phyloP scores from a whole-genome alignment of 2,888 invertebrate genomes.

The Diachrysia chrysitis region DNA sequence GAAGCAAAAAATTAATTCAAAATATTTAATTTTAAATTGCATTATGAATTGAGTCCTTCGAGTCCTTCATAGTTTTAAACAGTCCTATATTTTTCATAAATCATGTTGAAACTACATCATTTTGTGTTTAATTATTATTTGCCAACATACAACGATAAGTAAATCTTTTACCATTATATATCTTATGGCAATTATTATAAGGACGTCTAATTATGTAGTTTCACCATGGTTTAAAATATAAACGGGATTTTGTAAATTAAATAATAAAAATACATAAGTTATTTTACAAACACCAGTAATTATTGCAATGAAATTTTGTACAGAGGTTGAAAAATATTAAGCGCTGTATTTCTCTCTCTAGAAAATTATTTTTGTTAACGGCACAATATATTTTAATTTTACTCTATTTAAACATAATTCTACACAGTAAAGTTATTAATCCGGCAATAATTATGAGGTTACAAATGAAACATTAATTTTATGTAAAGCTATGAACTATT shows the following conservation, averaged over 20 bases:
- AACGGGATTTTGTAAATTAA: slow-evolving; percentile 13
- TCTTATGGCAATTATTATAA: no score
- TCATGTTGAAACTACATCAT: not conserved
- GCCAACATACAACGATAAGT: not conserved
- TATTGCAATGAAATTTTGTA: slow-evolving; percentile 14
- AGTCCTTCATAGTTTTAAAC: not conserved
- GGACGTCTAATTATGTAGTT: slow-evolving; percentile 22
- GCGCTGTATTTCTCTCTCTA: not conserved
- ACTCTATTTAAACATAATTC: slow-evolving; percentile 25
- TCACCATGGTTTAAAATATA: slow-evolving; percentile 13
- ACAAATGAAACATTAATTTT: slow-evolving; percentile 22
- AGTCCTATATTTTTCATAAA: not conserved
- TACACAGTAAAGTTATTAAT: slow-evolving; percentile 10
- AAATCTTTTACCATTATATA: not conserved
- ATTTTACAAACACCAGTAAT: slow-evolving; percentile 17
- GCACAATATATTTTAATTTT: slow-evolving; percentile 36
- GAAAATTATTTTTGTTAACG: slow-evolving; percentile 10
- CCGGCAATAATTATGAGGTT: slow-evolving; percentile 29
- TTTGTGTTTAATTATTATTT: not conserved
- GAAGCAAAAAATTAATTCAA: no score
- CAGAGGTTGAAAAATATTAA: slow-evolving; percentile 13
- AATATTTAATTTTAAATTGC: not conserved
- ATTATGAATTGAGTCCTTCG: not conserved
- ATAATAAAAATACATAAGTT: not conserved
- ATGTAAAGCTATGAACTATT: no score